Percentiles rank a stretch among this genome's conserved stretches.
Evolutionary conservation across 1,140 invertebrate genomes (phyloP).

Genomic region (Saxidomus purpurata): DNA sequence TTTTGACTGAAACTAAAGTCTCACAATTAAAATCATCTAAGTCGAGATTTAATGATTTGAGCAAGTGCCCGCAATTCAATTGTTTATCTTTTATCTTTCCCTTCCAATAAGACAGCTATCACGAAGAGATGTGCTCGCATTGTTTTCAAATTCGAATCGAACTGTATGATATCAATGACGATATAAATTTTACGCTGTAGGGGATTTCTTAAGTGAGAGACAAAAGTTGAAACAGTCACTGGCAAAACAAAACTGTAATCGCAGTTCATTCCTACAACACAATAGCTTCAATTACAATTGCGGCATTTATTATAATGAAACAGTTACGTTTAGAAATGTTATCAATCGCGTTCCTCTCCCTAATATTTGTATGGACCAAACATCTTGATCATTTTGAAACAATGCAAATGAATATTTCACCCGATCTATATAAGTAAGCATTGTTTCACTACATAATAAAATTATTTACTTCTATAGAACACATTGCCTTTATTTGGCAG

Average conservation of each 20-base stretch:
- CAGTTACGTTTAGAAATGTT: constrained; percentile 43
- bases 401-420: constrained; percentile 60
- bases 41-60: constrained; percentile 61
- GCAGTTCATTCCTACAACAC: constrained; percentile 26
- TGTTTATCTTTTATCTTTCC: constrained; percentile 60
- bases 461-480: constrained; percentile 41
- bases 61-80: constrained; percentile 65
- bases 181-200: constrained; percentile 65
- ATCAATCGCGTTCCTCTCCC: constrained; percentile 45
- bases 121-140: constrained; percentile 48
- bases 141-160: constrained; percentile 64
- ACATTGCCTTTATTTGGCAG: constrained; percentile 20
- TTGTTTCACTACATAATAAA: constrained; percentile 64
- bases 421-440: constrained; percentile 44
- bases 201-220: constrained; percentile 61
- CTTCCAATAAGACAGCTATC: constrained; percentile 56
- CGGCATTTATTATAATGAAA: constrained; percentile 59
- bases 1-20: constrained; percentile 63
- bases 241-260: constrained; percentile 61
- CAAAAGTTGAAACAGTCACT: constrained; percentile 61
- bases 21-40: constrained; percentile 57
- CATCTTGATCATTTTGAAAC: constrained; percentile 42
- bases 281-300: constrained; percentile 47
- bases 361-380: background rate
- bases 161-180: constrained; percentile 52